phyloP scores from a whole-genome alignment of 1,140 invertebrate genomes.

The Tetragonula clypearis region DNA sequence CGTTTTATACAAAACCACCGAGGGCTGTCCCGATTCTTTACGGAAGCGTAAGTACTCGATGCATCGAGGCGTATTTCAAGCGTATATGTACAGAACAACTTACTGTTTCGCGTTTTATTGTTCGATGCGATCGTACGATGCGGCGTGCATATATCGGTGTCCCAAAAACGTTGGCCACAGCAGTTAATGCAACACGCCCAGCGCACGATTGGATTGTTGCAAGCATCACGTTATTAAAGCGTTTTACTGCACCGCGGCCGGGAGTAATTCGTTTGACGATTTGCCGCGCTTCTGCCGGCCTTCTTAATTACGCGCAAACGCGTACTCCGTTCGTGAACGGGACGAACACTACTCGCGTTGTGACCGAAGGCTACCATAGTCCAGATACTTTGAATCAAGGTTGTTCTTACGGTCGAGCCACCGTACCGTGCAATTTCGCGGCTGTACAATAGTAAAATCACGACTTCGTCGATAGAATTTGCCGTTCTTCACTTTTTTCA shows the following conservation, averaged over 20 bases:
- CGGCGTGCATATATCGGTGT: neutral
- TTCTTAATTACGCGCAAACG: slow-evolving; percentile 21
- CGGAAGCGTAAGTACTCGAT: neutral
- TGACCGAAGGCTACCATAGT: neutral
- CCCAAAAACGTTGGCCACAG: neutral
- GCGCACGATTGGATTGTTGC: neutral
- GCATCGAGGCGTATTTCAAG: neutral
- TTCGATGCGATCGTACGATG: neutral
- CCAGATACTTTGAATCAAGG: slow-evolving; percentile 8
- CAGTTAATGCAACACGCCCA: neutral
- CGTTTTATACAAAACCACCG: neutral
- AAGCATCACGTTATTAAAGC: neutral
- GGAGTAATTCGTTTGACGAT: slow-evolving; percentile 15
- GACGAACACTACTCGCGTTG: neutral
- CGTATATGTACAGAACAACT: neutral
- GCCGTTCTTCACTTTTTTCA: neutral
- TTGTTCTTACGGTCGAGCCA: slow-evolving; percentile 2
- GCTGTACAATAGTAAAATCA: slow-evolving; percentile 23
- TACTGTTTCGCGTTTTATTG: neutral
- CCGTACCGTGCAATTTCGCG: slow-evolving; percentile 28
- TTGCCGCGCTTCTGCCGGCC: neutral
- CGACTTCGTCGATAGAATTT: slow-evolving; percentile 1
- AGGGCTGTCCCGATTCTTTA: neutral
- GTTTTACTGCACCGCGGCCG: neutral
- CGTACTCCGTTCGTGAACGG: neutral